Evolutionary conservation across 1,140 invertebrate species (phyloP).

Genomic region (Drosophila pseudoobscura): DNA sequence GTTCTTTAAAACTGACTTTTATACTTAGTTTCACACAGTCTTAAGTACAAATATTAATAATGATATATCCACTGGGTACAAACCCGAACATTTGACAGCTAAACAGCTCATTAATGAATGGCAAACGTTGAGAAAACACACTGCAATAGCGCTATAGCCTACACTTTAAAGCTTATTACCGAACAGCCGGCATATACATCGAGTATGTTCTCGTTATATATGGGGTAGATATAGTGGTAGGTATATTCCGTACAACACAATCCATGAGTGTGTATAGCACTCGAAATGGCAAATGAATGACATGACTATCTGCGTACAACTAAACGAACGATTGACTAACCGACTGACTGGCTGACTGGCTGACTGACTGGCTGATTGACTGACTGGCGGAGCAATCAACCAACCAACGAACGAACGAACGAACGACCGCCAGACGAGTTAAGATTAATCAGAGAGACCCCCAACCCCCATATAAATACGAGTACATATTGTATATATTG

Average conservation of each 20-base stretch:
- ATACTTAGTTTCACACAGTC: not conserved
- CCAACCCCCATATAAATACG: conserved; percentile 55
- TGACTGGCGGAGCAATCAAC: conserved; percentile 14
- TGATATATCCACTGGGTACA: conserved; percentile 43
- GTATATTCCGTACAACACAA: conserved; percentile 24
- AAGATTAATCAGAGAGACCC: conserved; percentile 74
- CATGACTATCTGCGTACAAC: conserved; percentile 61
- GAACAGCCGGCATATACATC: conserved; percentile 11
- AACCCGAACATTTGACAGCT: conserved; percentile 62
- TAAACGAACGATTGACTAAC: conserved; percentile 29
- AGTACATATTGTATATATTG: conserved; percentile 4
- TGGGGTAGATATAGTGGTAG: conserved; percentile 4
- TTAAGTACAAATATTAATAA: conserved; percentile 25
- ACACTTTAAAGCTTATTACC: conserved; percentile 72
- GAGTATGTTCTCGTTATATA: conserved; percentile 3
- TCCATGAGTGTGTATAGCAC: conserved; percentile 69
- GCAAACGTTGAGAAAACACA: conserved; percentile 21
- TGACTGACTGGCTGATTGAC: conserved; percentile 29
- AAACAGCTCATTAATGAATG: conserved; percentile 80
- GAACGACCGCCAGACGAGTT: conserved; percentile 56
- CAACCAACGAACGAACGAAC: conserved; percentile 34
- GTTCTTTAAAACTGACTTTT: not conserved
- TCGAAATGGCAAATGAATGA: conserved; percentile 81
- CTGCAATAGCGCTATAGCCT: conserved; percentile 48
- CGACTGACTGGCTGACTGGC: conserved; percentile 23